A percentile compares a stretch with the other conserved stretches of the same genome.
Conservation (phyloP, 2,113 vertebrate species). For the Gymnarchus niloticus region DNA sequence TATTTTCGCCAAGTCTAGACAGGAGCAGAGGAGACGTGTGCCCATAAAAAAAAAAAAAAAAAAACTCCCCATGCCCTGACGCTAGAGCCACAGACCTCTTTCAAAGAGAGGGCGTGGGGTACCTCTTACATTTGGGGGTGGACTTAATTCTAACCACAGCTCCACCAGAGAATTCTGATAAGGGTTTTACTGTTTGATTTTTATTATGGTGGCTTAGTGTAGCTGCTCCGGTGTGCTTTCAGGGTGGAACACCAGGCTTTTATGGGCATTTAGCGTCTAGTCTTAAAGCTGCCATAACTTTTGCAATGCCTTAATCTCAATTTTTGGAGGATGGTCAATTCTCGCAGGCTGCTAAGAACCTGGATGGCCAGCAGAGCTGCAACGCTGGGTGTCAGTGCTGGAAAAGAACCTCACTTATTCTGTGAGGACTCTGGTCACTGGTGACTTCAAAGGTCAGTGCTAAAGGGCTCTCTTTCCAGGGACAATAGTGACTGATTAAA, state of each 20-base stretch:
- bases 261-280: background rate
- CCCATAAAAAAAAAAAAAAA: conserved; percentile 27
- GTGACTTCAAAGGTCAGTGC: conserved; percentile 41
- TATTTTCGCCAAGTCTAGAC: conserved; percentile 24
- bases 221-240: background rate
- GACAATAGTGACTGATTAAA: conserved; percentile 29
- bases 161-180: background rate
- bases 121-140: background rate
- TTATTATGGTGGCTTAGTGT: background rate
- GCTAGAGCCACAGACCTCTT: background rate
- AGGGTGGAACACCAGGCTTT: background rate
- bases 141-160: background rate
- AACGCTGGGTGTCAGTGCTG: background rate
- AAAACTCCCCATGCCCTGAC: conserved; percentile 24
- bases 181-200: background rate
- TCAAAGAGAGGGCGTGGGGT: background rate
- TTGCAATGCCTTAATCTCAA: background rate
- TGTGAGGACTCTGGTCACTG: conserved; percentile 15
- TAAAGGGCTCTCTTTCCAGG: conserved; percentile 27
- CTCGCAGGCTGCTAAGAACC: background rate
- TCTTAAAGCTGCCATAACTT: background rate
- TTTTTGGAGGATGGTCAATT: background rate
- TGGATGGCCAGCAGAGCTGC: background rate
- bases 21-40: conserved; percentile 7
- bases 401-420: conserved; percentile 28